Percentiles rank a stretch among this genome's conserved stretches.
phyloP scores from a whole-genome alignment of 2,888 invertebrate genomes.

The Rhodophaea formosa region DNA sequence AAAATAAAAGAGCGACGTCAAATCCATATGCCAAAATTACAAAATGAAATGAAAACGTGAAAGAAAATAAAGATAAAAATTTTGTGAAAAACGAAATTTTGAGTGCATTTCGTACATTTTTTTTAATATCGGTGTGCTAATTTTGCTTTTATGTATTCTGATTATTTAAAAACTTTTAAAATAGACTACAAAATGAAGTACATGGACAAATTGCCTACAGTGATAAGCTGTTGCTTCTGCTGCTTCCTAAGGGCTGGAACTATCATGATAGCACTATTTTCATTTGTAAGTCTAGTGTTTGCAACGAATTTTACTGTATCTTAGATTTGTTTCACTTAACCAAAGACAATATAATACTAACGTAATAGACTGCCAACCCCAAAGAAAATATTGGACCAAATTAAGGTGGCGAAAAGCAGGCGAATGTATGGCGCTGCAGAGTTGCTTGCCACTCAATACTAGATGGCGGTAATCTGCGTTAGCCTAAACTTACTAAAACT shows the following conservation, averaged over 20 bases:
- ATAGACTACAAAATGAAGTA: conserved; percentile 39
- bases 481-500: too few species aligned
- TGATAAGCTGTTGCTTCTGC: conserved; percentile 69
- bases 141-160: neutral
- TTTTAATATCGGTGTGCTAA: neutral
- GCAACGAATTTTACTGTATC: too few species aligned
- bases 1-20: conserved; percentile 2
- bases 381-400: too few species aligned
- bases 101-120: neutral
- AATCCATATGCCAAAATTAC: conserved; percentile 2
- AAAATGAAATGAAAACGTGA: neutral
- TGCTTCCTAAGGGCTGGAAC: conserved; percentile 64
- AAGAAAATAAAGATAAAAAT: neutral
- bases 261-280: conserved; percentile 55
- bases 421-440: too few species aligned
- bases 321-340: too few species aligned
- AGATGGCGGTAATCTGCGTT: too few species aligned
- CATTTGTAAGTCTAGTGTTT: conserved; percentile 51
- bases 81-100: neutral
- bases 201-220: conserved; percentile 58
- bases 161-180: neutral
- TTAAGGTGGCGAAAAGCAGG: too few species aligned
- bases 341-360: too few species aligned
- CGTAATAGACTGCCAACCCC: too few species aligned
- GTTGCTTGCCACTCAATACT: too few species aligned